phyloP scores from a whole-genome alignment of 1,140 invertebrate genomes.

The Rhopalosiphum padi region DNA sequence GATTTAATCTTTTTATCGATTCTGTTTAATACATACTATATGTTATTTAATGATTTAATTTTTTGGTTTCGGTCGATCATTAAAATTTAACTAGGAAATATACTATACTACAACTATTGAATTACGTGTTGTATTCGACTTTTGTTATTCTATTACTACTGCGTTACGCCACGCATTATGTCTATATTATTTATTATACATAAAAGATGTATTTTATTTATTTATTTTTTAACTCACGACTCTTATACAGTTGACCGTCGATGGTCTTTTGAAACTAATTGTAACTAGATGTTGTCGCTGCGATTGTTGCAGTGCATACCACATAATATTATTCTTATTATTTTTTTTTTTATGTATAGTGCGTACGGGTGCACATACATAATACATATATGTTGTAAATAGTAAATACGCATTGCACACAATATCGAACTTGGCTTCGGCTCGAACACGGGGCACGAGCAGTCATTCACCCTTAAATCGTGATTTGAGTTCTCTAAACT shows the following conservation, averaged over 20 bases:
- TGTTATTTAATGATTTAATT: neutral
- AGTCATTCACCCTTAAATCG: slow-evolving; percentile 49
- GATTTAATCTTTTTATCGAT: slow-evolving; percentile 11
- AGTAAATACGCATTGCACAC: neutral
- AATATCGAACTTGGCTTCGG: neutral
- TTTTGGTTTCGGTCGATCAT: neutral
- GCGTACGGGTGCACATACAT: neutral
- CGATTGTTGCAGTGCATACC: neutral
- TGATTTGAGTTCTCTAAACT: neutral
- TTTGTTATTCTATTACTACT: slow-evolving; percentile 4
- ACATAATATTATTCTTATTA: neutral
- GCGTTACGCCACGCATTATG: slow-evolving; percentile 7
- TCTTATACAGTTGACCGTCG: neutral
- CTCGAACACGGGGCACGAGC: neutral
- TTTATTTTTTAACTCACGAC: slow-evolving; percentile 5
- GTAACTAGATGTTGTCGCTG: slow-evolving; percentile 8
- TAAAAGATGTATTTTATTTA: neutral
- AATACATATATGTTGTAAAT: neutral
- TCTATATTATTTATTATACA: neutral
- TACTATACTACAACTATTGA: neutral
- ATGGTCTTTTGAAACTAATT: slow-evolving; percentile 12
- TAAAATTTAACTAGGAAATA: neutral
- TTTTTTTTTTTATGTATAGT: neutral
- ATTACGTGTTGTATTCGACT: neutral
- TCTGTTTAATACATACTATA: neutral